A percentile compares a stretch with the other conserved stretches of the same genome.
phyloP scores from a whole-genome alignment of 2,797 vertebrate genomes.

The Sitta carolinensis region DNA sequence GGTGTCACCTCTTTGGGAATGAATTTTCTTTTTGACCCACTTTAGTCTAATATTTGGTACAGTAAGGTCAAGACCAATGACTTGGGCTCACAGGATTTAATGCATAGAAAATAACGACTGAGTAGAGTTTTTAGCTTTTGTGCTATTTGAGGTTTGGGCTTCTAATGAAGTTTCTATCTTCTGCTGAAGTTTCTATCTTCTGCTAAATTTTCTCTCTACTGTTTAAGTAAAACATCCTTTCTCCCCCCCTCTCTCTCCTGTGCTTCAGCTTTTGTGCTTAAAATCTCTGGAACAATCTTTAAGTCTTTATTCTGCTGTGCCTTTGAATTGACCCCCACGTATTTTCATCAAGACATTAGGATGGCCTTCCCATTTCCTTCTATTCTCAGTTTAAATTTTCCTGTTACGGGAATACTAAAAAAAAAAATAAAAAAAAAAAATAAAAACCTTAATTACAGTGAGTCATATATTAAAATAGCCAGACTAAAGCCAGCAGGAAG shows the following conservation, averaged over 20 bases:
- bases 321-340: not conserved
- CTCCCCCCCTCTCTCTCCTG: rapidly evolving
- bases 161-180: not conserved
- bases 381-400: conserved; percentile 43
- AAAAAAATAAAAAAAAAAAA: not conserved
- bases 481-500: not conserved
- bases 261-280: not conserved
- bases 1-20: not conserved
- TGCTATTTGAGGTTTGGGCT: not conserved
- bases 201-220: not conserved
- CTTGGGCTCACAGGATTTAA: not conserved
- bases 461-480: not conserved
- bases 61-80: not conserved
- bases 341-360: conserved; percentile 8
- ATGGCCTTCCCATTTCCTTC: conserved; percentile 54
- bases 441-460: not conserved
- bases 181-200: not conserved
- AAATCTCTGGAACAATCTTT: not conserved
- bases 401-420: not conserved
- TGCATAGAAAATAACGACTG: not conserved
- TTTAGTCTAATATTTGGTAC: not conserved
- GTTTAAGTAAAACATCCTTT: not conserved
- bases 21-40: not conserved
- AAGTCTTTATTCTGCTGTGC: not conserved
- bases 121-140: not conserved